phyloP scores from a whole-genome alignment of 2,888 invertebrate species.

The Leucoptera coffeella region DNA sequence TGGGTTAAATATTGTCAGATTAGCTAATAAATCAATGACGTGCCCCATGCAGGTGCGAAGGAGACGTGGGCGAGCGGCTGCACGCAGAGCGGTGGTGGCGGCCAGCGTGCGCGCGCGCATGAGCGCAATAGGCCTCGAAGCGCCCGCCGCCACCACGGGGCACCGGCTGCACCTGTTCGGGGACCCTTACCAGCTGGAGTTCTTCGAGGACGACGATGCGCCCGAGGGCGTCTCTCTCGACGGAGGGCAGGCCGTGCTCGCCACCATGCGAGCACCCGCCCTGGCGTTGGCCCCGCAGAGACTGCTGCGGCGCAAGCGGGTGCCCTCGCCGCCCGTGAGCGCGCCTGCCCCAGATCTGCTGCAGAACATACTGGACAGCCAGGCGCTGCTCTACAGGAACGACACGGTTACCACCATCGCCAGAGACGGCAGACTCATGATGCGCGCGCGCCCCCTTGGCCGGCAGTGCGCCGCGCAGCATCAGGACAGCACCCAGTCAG shows the following conservation, averaged over 20 bases:
- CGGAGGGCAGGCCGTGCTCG: too few relatives aligned
- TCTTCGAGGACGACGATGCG: constrained; percentile 52
- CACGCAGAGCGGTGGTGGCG: constrained; percentile 8
- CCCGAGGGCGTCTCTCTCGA: constrained; percentile 14
- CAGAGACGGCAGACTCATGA: constrained; percentile 61
- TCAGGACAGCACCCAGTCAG: too few relatives aligned
- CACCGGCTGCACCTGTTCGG: constrained; percentile 51
- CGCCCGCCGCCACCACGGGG: not conserved
- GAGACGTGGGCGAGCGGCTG: constrained; percentile 27
- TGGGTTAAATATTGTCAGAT: too few relatives aligned
- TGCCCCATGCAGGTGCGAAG: constrained; percentile 28
- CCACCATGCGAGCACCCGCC: too few relatives aligned
- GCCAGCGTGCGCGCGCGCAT: constrained; percentile 6
- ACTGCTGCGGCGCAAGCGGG: too few relatives aligned
- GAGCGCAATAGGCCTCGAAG: constrained; percentile 6
- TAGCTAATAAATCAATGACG: too few relatives aligned
- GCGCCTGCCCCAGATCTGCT: constrained; percentile 57
- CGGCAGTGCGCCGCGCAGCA: too few relatives aligned
- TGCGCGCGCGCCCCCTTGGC: too few relatives aligned
- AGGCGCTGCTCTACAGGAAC: constrained; percentile 64
- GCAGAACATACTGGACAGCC: constrained; percentile 63
- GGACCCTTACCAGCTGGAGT: constrained; percentile 61
- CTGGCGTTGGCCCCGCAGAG: too few relatives aligned
- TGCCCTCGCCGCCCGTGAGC: constrained; percentile 31
- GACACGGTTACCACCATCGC: constrained; percentile 51